phyloP scores from a whole-genome alignment of 2,888 invertebrate genomes.

The Omphaloscelis lunosa region DNA sequence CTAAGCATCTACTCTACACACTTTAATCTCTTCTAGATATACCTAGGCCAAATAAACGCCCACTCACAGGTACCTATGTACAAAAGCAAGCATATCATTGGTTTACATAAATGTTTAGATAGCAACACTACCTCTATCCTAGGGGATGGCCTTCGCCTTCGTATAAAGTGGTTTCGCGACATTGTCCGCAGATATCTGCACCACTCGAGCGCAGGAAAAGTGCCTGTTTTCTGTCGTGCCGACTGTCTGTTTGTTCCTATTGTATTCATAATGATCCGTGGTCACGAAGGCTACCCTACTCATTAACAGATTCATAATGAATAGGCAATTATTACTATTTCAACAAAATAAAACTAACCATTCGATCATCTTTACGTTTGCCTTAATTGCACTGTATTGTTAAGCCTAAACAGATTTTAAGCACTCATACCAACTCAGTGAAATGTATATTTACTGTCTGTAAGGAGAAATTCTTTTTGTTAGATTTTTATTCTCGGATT shows the following conservation, averaged over 20 bases:
- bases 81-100: conserved; percentile 5
- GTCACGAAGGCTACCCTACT: conserved; percentile 69
- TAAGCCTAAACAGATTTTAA: conserved; percentile 29
- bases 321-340: conserved; percentile 45
- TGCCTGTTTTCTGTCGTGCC: conserved; percentile 55
- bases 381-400: conserved; percentile 37
- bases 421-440: conserved; percentile 5
- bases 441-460: conserved; percentile 20
- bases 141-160: conserved; percentile 63
- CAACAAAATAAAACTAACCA: conserved; percentile 38
- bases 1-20: neutral
- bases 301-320: conserved; percentile 69
- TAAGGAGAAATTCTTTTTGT: conserved; percentile 68
- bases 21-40: neutral
- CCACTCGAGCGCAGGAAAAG: conserved; percentile 58
- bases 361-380: conserved; percentile 35
- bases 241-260: conserved; percentile 55
- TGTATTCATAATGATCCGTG: conserved; percentile 67
- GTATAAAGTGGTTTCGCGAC: conserved; percentile 39
- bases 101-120: conserved; percentile 9
- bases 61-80: neutral
- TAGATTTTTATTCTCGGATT: conserved; percentile 78
- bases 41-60: neutral
- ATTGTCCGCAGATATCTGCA: conserved; percentile 41
- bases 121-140: conserved; percentile 21